A percentile compares a stretch with the other conserved stretches of the same genome.
Conservation (phyloP, 2,888 invertebrate species). For the Pelosia muscerda region DNA sequence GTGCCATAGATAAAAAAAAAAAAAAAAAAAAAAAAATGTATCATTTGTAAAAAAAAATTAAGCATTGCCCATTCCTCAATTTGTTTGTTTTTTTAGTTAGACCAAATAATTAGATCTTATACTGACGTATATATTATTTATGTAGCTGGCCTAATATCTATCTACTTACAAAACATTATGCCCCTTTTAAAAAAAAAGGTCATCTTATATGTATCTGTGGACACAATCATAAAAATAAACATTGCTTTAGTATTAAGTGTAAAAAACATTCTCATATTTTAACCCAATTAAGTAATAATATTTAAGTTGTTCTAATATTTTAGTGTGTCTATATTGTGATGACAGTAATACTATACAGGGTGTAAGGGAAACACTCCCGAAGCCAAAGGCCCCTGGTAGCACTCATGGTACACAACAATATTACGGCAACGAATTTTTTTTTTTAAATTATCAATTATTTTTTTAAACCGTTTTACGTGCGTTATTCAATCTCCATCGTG, state of each 20-base stretch:
- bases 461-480: too few relatives aligned
- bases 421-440: too few relatives aligned
- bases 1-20: too few relatives aligned
- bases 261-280: slow-evolving; percentile 16
- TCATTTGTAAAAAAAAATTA: neutral
- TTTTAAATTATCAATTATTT: too few relatives aligned
- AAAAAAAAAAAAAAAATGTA: too few relatives aligned
- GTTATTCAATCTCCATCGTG: too few relatives aligned
- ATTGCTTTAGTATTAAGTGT: slow-evolving; percentile 30
- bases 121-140: slow-evolving; percentile 12
- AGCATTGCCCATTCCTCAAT: slow-evolving; percentile 36
- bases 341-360: slow-evolving; percentile 2
- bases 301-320: slow-evolving; percentile 5
- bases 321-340: slow-evolving; percentile 10
- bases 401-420: too few relatives aligned
- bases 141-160: slow-evolving; percentile 6
- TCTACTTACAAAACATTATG: neutral
- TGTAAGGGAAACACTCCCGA: too few relatives aligned
- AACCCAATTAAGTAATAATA: slow-evolving; percentile 15
- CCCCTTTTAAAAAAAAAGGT: neutral
- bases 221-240: slow-evolving; percentile 7
- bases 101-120: slow-evolving; percentile 16
- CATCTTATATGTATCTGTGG: neutral
- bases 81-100: slow-evolving; percentile 14
- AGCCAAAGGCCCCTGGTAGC: too few relatives aligned